phyloP scores from a whole-genome alignment of 2,113 vertebrate species.

The Podiceps cristatus region DNA sequence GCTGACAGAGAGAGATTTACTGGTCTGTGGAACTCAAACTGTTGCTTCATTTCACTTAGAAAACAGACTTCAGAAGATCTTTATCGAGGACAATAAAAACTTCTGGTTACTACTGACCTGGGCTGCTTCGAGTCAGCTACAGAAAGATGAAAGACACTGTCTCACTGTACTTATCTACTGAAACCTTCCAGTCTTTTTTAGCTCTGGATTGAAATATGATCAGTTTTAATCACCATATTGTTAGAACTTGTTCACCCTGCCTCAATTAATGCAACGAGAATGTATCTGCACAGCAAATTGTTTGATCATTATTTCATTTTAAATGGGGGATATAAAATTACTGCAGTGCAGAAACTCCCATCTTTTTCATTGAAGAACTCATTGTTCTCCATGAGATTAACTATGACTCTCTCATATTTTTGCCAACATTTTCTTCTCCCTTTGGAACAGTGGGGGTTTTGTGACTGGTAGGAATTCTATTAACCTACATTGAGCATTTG shows the following conservation, averaged over 20 bases:
- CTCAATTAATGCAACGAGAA: conserved; percentile 4
- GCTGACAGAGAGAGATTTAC: not conserved
- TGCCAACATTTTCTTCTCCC: not conserved
- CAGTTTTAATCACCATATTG: not conserved
- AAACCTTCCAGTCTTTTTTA: not conserved
- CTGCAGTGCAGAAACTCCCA: not conserved
- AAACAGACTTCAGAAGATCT: not conserved
- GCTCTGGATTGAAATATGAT: conserved; percentile 4
- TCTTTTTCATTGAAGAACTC: not conserved
- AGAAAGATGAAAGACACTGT: not conserved
- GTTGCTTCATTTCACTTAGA: not conserved
- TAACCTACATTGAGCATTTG: not conserved
- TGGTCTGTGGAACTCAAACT: not conserved
- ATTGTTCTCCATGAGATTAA: not conserved
- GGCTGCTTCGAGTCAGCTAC: not conserved
- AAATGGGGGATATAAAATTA: conserved; percentile 24
- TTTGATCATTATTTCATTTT: conserved; percentile 48
- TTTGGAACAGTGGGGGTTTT: not conserved
- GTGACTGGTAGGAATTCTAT: not conserved
- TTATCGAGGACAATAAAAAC: not conserved
- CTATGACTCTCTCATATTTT: not conserved
- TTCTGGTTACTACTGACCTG: not conserved
- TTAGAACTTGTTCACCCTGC: conserved; percentile 49
- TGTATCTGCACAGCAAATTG: conserved; percentile 1
- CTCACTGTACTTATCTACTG: not conserved